Base-by-base conservation (phyloP, 2,888 invertebrate genomes). In the Oconnorella tubifera region DNA sequence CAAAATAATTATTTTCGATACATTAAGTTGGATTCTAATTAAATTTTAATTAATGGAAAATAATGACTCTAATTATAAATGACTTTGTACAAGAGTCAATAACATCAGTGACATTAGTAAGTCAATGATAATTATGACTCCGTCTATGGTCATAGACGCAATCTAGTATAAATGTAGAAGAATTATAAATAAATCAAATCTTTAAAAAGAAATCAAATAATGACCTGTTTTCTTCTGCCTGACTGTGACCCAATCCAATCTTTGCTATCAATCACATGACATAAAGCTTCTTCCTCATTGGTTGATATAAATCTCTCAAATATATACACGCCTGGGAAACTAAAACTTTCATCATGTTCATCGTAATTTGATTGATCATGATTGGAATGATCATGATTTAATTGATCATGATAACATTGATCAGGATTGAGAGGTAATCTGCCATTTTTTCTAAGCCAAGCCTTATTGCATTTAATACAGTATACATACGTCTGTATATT, bases 241-340 rank as follows among this genome's bases (percentile, higher is more conserved):
- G 96, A 97, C 82, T 98, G 98, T 0, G 98, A 98, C 48, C 86
- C 84, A 72, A 89, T 89, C 97, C 98, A 99, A 0, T 89, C 88
- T 69, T 90, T 84, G 67, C 84, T 83, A 78, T 97, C 93, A 14
- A 97, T 87, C 62, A 86, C 85, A 59, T 84, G 79, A 67, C 90
- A 85, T 14, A 96, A 81, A 2, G 78, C 69, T 0, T 79, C 73
- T 75, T 90, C 91, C 0, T 84, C 79, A 0, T 84, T 78, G 62
- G 83, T 80, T 1, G 85, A 86, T 56, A 99, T 82, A 80, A 97
- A 97, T 76, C 92, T 85, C 56, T 68, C 67, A 23, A 78, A 66
- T 19, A 84, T 66, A 28, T 69, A 62, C 27, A 84, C 77, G 2
- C 83, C 83, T 6, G 73, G 69, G 66, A 79, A 76, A 1, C 74